Evolutionary conservation across 2,888 invertebrate genomes (phyloP).

Genomic region (Papilio elwesi): DNA sequence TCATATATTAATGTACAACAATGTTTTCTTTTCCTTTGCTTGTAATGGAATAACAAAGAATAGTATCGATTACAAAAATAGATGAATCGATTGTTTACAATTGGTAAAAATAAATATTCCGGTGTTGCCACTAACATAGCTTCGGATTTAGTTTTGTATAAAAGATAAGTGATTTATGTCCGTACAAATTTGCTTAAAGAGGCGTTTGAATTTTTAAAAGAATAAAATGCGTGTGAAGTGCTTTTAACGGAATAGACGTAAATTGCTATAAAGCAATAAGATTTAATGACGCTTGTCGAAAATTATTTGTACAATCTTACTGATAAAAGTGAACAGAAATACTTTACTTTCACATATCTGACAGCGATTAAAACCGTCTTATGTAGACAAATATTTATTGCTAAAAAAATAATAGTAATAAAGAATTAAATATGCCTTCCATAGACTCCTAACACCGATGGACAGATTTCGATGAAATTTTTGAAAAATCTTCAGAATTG

Average conservation of each 20-base stretch:
- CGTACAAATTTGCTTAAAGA: constrained; percentile 41
- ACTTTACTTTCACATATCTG: background rate
- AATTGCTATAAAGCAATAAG: constrained; percentile 16
- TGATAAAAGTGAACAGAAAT: background rate
- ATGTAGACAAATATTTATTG: background rate
- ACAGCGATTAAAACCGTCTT: background rate
- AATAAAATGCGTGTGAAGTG: constrained; percentile 36
- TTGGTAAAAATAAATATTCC: constrained; percentile 41
- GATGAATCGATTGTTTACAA: constrained; percentile 40
- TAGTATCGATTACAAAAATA: constrained; percentile 42
- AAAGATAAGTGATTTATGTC: constrained; percentile 40
- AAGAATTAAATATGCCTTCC: background rate
- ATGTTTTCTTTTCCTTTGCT: constrained; percentile 43
- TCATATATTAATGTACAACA: constrained; percentile 40
- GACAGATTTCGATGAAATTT: too few relatives aligned
- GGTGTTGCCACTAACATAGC: constrained; percentile 34
- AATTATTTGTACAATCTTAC: constrained; percentile 4
- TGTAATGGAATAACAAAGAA: constrained; percentile 49
- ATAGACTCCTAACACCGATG: too few relatives aligned
- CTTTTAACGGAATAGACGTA: constrained; percentile 31
- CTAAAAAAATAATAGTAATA: background rate
- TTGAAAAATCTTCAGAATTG: too few relatives aligned
- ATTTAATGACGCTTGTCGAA: constrained; percentile 36
- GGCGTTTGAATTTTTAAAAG: constrained; percentile 36
- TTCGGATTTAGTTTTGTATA: constrained; percentile 39